Conservation (phyloP, 1,140 invertebrate genomes). For the honey bee (Apis mellifera) region Amel_HAv3.1 CM009932.2:66501-67000, state of each 20-base stretch:
- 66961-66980: constrained; percentile 76
- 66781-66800: constrained; percentile 66
- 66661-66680: constrained; percentile 36
- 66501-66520: constrained; percentile 59
- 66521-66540: constrained; percentile 18
- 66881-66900: constrained; percentile 71
- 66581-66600: constrained; percentile 71
- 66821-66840: constrained; percentile 48
- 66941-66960: constrained; percentile 64
- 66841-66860: constrained; percentile 60
- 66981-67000: constrained; percentile 76
- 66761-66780: constrained; percentile 61
- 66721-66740: constrained; percentile 28
- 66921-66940: constrained; percentile 72
- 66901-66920: constrained; percentile 74
- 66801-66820: constrained; percentile 42
- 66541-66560: constrained; percentile 66
- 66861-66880: constrained; percentile 56
- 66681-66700: constrained; percentile 45
- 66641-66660: constrained; percentile 50
- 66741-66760: constrained; percentile 12
- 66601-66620: constrained; percentile 73
- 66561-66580: constrained; percentile 73
- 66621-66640: constrained; percentile 60
- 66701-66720: constrained; percentile 35